Percentiles rank a stretch among this genome's conserved stretches.
Conservation (phyloP, 2,888 invertebrate genomes). For the Brachypalpus laphriformis region DNA sequence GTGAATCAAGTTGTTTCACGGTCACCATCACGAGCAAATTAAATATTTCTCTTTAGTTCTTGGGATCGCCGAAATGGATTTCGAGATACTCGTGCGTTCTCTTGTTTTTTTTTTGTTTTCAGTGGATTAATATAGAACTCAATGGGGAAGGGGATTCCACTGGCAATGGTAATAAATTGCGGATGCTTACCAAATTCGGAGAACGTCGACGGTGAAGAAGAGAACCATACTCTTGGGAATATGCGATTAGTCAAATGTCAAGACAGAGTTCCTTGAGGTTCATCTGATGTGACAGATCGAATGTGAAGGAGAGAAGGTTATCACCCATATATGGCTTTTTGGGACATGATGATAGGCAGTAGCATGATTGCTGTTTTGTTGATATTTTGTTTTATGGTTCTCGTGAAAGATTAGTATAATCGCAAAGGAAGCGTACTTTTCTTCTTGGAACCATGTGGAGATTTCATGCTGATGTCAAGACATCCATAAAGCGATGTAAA, state of each 20-base stretch:
- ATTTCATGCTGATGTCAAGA: not conserved
- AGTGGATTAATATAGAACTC: not conserved
- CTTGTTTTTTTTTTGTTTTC: not conserved
- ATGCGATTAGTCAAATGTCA: conserved; percentile 7
- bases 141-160: not conserved
- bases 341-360: conserved; percentile 30
- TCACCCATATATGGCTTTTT: conserved; percentile 28
- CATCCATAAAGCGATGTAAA: not conserved
- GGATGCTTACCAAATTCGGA: not conserved
- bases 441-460: not conserved
- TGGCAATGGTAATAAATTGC: not conserved
- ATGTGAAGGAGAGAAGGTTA: conserved; percentile 45
- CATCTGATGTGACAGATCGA: conserved; percentile 33
- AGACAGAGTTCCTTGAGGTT: not conserved
- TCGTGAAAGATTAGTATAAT: not conserved
- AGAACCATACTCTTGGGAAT: not conserved
- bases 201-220: not conserved
- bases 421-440: not conserved
- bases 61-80: not conserved
- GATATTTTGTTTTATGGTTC: not conserved
- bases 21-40: not conserved
- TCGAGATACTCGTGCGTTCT: not conserved
- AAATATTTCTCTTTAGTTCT: not conserved
- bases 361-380: not conserved
- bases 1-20: not conserved